Evolutionary conservation across 2,113 vertebrate genomes (phyloP), one percentile per base, ranked within the genome.

Genomic region (Camelus dromedarius): DNA sequence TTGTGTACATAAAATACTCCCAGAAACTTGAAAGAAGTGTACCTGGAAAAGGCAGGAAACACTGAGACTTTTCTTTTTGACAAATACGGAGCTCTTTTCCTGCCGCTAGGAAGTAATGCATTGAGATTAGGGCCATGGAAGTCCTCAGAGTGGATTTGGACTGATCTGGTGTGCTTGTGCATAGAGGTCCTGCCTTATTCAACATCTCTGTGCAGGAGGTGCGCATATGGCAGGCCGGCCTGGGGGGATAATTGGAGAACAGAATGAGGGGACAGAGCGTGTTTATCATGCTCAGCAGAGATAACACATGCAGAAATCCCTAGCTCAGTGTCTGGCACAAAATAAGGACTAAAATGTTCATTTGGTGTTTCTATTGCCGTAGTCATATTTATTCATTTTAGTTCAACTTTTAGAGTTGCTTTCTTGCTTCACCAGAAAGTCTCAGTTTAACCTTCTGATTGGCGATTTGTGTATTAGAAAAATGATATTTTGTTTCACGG

Each of bases 281-380:
- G 93, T 95, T 90, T 88, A 73, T 91, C 89, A 97, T 66, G 89
- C 89, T 96, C 64, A 85, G 52, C 86, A n/a, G 70, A 94, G 89
- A 93, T 91, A 85, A 96, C 64, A 79, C 91, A 93, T 69, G 93
- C 66, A 89, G 93, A 96, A 93, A 96, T 87, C 89, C 60, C 73
- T 76, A 88, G 89, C 82, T 96, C 83, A 48, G 58, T 90, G 89
- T 86, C 96, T 97, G 93, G 92, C 93, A 93, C 79, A 96, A 92
- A 97, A 92, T 79, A 83, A 96, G 72, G 76, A 84, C 80, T 77
- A 76, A 96, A 91, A 93, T 97, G 95, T 76, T 97, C 92, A 86
- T 82, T 94, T 96, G 96, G 56, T 54, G 79, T 95, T 96, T 85
- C 93, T 95, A 86, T 97, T 93, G 80, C 94, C 91, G 35, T 94